Evolutionary conservation across 2,888 invertebrate genomes (phyloP), one percentile per base, ranked within the genome.

Genomic region (Ectobius pallidus): DNA sequence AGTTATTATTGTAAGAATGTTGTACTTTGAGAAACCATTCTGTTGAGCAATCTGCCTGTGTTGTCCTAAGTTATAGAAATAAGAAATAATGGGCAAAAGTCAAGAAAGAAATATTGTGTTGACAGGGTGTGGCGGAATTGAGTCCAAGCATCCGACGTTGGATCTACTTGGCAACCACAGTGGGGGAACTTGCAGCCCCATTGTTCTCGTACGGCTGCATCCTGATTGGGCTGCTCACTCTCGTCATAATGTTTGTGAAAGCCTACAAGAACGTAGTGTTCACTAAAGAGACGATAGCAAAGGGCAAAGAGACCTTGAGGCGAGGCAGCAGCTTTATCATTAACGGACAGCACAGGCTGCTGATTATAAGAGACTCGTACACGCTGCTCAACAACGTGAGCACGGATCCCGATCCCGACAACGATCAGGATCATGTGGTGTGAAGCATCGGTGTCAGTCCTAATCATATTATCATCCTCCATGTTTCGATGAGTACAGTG

Each of bases 101-200:
- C n/a, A n/a, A n/a, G n/a, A n/a, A n/a, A n/a, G n/a, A n/a, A n/a
- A n/a, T n/a, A n/a, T n/a, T n/a, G n/a, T n/a, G n/a, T 78, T 82
- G 83, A 0, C 81, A 92, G 90, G 94, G 94, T 14, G 87, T 94
- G 52, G 91, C 91, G 69, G 93, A 94, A 77, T 81, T 95, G 7
- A 88, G 93, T 0, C 91, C 93, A 0, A 85, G 92, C n/a, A 94
- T 95, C 71, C 88, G 91, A 80, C 86, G 92, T 25, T 93, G 92
- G 92, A 88, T 94, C 22, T 94, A 91, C 82, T 80, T 94, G 55
- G 91, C 92, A 18, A 94, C 94, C 1, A 91, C 92, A 0, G 88
- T 94, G 75, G 91, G 90, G 0, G 93, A 93, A 18, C 82, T 90
- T 30, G 88, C 90, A 0, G 90, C 88, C 20, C 93, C 93, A 0